Conservation (phyloP, 1,140 invertebrate genomes). For the Hormaphis cornu region DNA sequence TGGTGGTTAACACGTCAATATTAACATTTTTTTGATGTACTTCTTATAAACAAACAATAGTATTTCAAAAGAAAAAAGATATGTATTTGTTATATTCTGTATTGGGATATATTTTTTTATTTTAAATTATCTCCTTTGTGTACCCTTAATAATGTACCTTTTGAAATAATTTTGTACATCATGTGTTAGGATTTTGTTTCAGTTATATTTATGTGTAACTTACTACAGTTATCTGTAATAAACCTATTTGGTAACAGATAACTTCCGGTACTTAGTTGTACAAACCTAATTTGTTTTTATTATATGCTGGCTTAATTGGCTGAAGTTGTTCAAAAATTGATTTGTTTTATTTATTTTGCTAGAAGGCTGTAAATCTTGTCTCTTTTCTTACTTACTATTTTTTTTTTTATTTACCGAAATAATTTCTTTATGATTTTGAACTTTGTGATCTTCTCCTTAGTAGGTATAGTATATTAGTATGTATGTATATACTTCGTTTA, state of each 20-base stretch:
- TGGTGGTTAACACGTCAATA: conserved; percentile 27
- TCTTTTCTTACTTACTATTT: no score
- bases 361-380: no score
- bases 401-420: no score
- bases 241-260: conserved; percentile 26
- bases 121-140: conserved; percentile 4
- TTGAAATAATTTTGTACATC: conserved; percentile 13
- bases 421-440: no score
- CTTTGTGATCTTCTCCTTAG: no score
- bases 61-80: conserved; percentile 16
- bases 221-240: conserved; percentile 22
- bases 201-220: conserved; percentile 29
- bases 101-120: conserved; percentile 17
- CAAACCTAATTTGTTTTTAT: conserved; percentile 1
- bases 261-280: background rate
- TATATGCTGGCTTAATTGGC: background rate
- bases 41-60: no score
- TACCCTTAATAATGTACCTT: background rate
- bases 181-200: conserved; percentile 29
- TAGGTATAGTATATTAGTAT: no score
- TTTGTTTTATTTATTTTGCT: background rate
- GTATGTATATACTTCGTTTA: no score
- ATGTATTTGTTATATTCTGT: conserved; percentile 12
- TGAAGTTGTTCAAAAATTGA: background rate
- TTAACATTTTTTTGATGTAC: conserved; percentile 27